Evolutionary conservation across 2,797 vertebrate species (phyloP).

Genomic region (Allochrocebus solatus): DNA sequence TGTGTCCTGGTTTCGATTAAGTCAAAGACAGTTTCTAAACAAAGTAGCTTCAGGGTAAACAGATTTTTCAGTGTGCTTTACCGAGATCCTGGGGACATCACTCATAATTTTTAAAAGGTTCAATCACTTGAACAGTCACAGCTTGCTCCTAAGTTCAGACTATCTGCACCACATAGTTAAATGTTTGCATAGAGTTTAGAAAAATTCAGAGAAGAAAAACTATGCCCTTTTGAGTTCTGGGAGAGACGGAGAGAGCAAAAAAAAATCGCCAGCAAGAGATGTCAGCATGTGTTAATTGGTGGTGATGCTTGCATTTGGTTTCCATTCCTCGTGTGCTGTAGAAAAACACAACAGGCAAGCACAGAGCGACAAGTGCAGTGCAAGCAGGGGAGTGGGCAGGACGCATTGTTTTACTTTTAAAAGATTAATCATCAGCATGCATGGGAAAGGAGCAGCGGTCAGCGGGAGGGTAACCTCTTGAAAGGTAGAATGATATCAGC

Average conservation of each 20-base stretch:
- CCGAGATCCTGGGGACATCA: constrained; percentile 44
- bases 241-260: neutral
- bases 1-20: constrained; percentile 57
- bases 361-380: neutral
- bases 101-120: constrained; percentile 66
- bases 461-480: constrained; percentile 26
- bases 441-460: constrained; percentile 28
- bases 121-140: constrained; percentile 40
- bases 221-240: neutral
- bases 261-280: neutral
- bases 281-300: constrained; percentile 12
- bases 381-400: neutral
- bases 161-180: neutral
- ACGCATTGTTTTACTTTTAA: constrained; percentile 4
- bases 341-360: neutral
- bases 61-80: constrained; percentile 51
- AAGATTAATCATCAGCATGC: constrained; percentile 46
- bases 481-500: constrained; percentile 46
- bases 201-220: constrained; percentile 32
- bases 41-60: constrained; percentile 27
- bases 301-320: constrained; percentile 10
- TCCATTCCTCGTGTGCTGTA: neutral
- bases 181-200: constrained; percentile 62
- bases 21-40: constrained; percentile 52
- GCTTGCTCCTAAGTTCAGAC: constrained; percentile 23